These are phyloP conservation scores for Pantherophis vulpinus DNA, from an alignment of 2,797 vertebrate species.

Conservation along the genomic window DNA sequence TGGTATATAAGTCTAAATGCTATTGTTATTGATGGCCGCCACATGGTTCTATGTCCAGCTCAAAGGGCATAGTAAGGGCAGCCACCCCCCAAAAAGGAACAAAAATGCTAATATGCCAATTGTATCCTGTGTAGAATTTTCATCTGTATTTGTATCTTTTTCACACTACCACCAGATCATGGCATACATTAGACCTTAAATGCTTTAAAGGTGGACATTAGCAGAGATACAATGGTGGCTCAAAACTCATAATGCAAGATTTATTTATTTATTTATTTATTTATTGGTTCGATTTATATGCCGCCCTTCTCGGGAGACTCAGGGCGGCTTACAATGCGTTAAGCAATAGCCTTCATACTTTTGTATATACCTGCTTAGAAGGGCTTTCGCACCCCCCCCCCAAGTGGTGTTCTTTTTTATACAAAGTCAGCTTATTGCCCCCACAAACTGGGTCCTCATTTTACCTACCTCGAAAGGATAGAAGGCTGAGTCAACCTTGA, in stretches of 20 bases:
- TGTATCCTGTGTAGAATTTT: conserved; percentile 29
- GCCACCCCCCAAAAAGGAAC: background rate
- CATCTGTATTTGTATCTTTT: background rate
- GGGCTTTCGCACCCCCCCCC: no score
- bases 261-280: no score
- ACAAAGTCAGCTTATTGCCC: no score
- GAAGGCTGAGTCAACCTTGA: no score
- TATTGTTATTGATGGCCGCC: conserved; percentile 32
- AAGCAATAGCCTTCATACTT: no score
- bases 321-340: no score
- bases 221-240: background rate
- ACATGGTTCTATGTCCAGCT: conserved; percentile 30
- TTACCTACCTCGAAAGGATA: no score
- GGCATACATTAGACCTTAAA: background rate
- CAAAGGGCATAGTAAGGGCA: conserved; percentile 49
- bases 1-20: background rate
- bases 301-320: no score
- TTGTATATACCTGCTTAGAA: no score
- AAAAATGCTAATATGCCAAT: conserved; percentile 37
- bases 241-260: background rate
- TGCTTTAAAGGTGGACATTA: background rate
- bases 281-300: no score
- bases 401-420: no score
- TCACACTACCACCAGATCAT: background rate
- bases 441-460: no score